Conservation (phyloP, 2,797 vertebrate genomes). For the Taenioides sp. region DNA sequence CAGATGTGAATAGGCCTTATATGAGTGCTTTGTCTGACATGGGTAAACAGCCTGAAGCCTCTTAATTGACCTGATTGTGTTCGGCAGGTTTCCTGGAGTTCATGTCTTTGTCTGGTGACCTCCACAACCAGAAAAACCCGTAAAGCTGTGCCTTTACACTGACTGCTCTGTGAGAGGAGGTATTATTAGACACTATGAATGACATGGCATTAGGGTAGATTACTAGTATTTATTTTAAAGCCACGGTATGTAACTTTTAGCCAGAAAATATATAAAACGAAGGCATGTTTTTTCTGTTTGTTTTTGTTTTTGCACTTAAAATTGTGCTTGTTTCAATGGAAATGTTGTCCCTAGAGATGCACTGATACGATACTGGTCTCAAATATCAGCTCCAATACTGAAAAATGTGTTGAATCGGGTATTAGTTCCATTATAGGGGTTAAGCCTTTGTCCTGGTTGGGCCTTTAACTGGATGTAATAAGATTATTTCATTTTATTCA, state of each 20-base stretch:
- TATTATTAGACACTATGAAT: background rate
- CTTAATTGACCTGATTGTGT: background rate
- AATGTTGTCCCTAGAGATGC: too few species aligned
- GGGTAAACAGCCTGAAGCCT: background rate
- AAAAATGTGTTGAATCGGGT: too few species aligned
- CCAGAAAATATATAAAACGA: background rate
- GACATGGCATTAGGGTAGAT: background rate
- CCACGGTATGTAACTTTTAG: background rate
- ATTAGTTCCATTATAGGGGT: too few species aligned
- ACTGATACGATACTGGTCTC: too few species aligned
- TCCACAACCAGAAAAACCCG: background rate
- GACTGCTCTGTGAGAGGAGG: background rate
- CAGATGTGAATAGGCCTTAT: background rate
- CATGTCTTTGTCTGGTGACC: background rate
- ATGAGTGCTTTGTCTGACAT: background rate
- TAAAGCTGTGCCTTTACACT: background rate
- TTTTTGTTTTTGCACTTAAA: too few species aligned
- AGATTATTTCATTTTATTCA: too few species aligned
- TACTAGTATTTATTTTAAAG: background rate
- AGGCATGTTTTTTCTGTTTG: too few species aligned
- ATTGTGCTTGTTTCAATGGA: too few species aligned
- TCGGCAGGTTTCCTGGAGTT: background rate
- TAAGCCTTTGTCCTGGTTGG: too few species aligned
- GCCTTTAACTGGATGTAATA: too few species aligned
- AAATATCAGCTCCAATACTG: too few species aligned